Percentiles rank a stretch among this genome's conserved stretches.
Conservation (phyloP, 2,797 vertebrate genomes). For the Vultur gryphus region DNA sequence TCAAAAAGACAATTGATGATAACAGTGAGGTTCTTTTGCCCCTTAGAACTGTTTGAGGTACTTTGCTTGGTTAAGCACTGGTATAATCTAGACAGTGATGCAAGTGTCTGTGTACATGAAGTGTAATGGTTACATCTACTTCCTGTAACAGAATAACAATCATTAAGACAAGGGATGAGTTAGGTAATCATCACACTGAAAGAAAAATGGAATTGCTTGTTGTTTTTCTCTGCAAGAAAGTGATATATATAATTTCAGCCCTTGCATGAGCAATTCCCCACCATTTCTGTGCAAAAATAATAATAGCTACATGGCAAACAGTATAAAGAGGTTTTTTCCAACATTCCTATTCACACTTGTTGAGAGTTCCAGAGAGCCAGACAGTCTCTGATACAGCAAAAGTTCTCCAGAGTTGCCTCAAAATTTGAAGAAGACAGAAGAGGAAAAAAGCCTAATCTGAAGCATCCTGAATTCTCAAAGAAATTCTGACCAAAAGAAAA, state of each 20-base stretch:
- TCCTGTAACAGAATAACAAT: background rate
- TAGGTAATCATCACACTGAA: background rate
- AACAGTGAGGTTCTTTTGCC: background rate
- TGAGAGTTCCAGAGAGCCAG: background rate
- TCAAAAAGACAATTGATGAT: background rate
- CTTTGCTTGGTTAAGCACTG: background rate
- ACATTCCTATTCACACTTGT: background rate
- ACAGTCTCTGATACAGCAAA: background rate
- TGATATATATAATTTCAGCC: background rate
- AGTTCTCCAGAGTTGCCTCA: background rate
- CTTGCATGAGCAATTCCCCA: background rate
- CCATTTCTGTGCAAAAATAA: background rate
- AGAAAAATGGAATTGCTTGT: background rate
- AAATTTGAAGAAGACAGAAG: background rate
- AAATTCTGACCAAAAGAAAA: background rate
- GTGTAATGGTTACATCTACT: background rate
- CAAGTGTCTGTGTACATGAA: background rate
- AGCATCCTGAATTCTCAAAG: background rate
- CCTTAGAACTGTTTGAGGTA: background rate
- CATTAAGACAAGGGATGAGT: background rate
- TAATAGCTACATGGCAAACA: background rate
- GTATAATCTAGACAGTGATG: background rate
- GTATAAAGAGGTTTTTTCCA: background rate
- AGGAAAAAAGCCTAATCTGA: background rate
- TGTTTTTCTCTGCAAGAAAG: background rate